These are phyloP conservation scores for Drosophila pseudoananassae DNA, from an alignment of 1,140 invertebrate species.

Conservation along the genomic window DNA sequence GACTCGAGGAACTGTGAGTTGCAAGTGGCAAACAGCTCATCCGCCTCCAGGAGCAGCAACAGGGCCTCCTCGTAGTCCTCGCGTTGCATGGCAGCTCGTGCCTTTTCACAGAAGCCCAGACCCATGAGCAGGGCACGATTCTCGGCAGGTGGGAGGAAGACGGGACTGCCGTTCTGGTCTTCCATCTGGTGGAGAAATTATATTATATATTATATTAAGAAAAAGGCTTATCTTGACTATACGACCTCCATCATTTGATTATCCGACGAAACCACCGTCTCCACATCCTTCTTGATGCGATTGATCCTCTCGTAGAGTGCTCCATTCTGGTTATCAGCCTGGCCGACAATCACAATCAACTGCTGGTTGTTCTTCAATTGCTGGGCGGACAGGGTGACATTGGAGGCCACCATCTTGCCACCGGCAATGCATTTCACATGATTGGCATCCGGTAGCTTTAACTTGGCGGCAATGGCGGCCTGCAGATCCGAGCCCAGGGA, in stretches of 20 bases:
- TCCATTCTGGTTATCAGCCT: conserved; percentile 76
- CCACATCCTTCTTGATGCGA: conserved; percentile 76
- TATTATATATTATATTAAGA: too few relatives aligned
- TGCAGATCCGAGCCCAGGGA: conserved; percentile 86
- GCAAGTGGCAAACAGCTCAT: conserved; percentile 89
- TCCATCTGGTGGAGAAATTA: too few relatives aligned
- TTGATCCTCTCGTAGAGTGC: conserved; percentile 67
- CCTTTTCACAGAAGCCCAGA: conserved; percentile 91
- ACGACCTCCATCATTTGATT: conserved; percentile 71
- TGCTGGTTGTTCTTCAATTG: conserved; percentile 88
- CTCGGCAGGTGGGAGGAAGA: conserved; percentile 88
- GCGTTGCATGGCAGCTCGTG: conserved; percentile 87
- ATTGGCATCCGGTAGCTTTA: conserved; percentile 66
- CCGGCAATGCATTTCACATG: conserved; percentile 88
- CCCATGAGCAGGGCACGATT: conserved; percentile 89
- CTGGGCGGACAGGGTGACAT: conserved; percentile 85
- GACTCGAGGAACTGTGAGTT: conserved; percentile 87
- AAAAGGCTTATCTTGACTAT: too few relatives aligned
- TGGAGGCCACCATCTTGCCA: conserved; percentile 87
- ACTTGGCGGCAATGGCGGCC: conserved; percentile 84
- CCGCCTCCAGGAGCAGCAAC: conserved; percentile 90
- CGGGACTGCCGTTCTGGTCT: conserved; percentile 90
- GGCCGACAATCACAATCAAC: conserved; percentile 87
- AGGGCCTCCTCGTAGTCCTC: conserved; percentile 89
- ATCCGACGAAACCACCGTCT: conserved; percentile 63